These are phyloP conservation scores for Montipora cactus DNA, from an alignment of 64 coral and sea anemone genomes.

Conservation along the genomic window DNA sequence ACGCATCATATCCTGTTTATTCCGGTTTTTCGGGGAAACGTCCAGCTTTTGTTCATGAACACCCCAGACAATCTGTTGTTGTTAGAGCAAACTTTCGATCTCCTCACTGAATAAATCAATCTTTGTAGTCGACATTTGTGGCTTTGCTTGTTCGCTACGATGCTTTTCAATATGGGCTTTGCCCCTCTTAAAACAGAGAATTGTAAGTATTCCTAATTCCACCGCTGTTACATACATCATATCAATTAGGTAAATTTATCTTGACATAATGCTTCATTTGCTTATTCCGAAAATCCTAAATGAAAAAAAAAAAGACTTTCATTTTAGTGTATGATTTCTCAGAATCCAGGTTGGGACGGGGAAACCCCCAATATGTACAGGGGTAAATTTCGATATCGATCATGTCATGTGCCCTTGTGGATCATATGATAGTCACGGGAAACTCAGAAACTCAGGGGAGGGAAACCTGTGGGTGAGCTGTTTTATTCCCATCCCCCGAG, in stretches of 20 bases:
- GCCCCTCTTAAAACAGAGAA: not conserved
- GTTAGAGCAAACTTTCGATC: not conserved
- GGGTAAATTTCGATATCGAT: not conserved
- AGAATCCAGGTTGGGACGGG: not conserved
- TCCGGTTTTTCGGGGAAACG: not conserved
- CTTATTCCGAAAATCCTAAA: not conserved
- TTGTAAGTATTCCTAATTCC: not conserved
- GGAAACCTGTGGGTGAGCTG: not conserved
- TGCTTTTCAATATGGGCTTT: not conserved
- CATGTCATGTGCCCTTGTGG: not conserved
- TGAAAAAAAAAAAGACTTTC: not conserved
- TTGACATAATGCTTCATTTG: not conserved
- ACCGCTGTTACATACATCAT: not conserved
- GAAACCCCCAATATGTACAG: not conserved
- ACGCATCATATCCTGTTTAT: not conserved
- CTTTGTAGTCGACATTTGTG: not conserved
- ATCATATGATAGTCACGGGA: not conserved
- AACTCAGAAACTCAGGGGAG: not conserved
- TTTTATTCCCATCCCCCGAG: not conserved
- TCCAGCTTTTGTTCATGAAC: not conserved
- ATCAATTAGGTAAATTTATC: not conserved
- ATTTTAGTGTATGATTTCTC: not conserved
- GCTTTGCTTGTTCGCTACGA: not conserved
- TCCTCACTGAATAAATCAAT: not conserved
- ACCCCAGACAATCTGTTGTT: not conserved